phyloP scores from a whole-genome alignment of 2,888 invertebrate species.

The Peribatodes rhomboidaria region DNA sequence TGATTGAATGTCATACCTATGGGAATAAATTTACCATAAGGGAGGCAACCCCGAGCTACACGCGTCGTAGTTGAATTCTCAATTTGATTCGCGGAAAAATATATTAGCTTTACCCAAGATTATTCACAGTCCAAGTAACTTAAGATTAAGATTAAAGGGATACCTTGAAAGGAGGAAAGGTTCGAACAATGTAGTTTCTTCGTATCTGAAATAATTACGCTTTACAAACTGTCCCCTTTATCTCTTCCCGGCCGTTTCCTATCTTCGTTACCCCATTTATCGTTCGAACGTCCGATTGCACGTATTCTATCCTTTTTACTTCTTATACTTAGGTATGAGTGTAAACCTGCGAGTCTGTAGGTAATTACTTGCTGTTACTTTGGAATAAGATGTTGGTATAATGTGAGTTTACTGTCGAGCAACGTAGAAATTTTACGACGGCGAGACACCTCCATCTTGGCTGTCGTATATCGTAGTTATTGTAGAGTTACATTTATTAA shows the following conservation, averaged over 20 bases:
- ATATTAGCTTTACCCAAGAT: constrained; percentile 53
- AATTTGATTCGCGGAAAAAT: constrained; percentile 65
- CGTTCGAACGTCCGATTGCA: constrained; percentile 47
- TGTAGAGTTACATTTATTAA: not conserved
- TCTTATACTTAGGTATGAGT: constrained; percentile 5
- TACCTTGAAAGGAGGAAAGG: constrained; percentile 21
- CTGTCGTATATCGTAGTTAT: constrained; percentile 15
- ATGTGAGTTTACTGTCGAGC: constrained; percentile 26
- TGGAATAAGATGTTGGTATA: constrained; percentile 35
- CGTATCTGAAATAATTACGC: constrained; percentile 70
- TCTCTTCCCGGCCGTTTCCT: constrained; percentile 65
- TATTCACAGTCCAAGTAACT: constrained; percentile 47
- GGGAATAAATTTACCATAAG: constrained; percentile 79
- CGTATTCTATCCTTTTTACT: constrained; percentile 40
- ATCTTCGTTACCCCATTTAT: constrained; percentile 71
- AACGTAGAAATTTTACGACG: constrained; percentile 45
- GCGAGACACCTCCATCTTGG: constrained; percentile 47
- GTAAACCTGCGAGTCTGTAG: constrained; percentile 5
- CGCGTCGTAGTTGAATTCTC: constrained; percentile 74
- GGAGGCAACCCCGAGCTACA: constrained; percentile 62
- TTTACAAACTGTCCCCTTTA: constrained; percentile 73
- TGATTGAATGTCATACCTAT: constrained; percentile 83
- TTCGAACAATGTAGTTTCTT: constrained; percentile 36
- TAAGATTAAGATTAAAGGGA: constrained; percentile 38
- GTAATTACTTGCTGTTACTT: constrained; percentile 38